These are phyloP conservation scores for Varecia variegata DNA, from an alignment of 2,797 vertebrate species.

Conservation along the genomic window DNA sequence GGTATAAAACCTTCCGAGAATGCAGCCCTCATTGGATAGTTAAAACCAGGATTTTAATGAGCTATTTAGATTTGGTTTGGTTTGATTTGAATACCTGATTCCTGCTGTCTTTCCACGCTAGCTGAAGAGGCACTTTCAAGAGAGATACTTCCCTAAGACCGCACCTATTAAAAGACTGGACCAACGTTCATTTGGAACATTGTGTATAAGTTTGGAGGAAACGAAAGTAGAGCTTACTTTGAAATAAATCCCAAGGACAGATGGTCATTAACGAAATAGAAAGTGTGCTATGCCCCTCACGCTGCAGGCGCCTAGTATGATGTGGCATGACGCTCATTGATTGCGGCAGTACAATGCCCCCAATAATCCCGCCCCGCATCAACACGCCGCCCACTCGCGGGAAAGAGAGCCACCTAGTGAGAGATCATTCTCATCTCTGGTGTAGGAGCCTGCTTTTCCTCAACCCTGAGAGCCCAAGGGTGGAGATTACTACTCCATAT, in stretches of 20 bases:
- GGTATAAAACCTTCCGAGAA: not conserved
- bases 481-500: not conserved
- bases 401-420: slow-evolving; percentile 72
- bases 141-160: not conserved
- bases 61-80: not conserved
- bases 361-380: not conserved
- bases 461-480: not conserved
- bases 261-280: not conserved
- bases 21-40: not conserved
- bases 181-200: not conserved
- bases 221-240: not conserved
- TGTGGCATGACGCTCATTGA: not conserved
- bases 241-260: slow-evolving; percentile 14
- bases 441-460: not conserved
- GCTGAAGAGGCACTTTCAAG: not conserved
- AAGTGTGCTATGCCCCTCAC: not conserved
- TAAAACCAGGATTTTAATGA: not conserved
- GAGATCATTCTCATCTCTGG: not conserved
- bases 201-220: not conserved
- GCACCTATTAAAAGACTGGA: not conserved
- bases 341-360: not conserved
- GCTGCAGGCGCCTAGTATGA: not conserved
- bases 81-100: not conserved
- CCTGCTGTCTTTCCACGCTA: not conserved
- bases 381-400: not conserved